Conservation (phyloP, 2,797 vertebrate genomes). For the Crypturellus tataupa region DNA sequence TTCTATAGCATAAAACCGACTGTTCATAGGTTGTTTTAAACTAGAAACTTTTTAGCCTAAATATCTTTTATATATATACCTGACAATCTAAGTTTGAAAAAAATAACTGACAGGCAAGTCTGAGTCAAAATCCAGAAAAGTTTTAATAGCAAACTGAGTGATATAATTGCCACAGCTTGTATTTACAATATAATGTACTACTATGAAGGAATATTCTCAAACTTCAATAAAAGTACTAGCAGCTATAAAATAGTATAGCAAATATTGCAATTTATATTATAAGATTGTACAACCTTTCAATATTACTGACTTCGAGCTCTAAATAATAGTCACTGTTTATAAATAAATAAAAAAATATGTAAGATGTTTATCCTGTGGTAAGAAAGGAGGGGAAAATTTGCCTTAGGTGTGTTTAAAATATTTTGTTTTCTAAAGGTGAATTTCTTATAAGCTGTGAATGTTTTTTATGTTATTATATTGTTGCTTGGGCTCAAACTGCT, state of each 20-base stretch:
- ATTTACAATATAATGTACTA: background rate
- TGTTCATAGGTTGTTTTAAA: background rate
- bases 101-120: background rate
- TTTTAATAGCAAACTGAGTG: background rate
- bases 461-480: constrained; percentile 86
- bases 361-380: background rate
- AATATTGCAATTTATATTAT: background rate
- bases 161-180: background rate
- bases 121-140: background rate
- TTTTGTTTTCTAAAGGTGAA: constrained; percentile 36
- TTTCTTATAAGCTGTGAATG: constrained; percentile 63
- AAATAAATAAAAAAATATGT: background rate
- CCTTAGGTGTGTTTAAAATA: constrained; percentile 31
- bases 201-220: background rate
- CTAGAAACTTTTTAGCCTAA: background rate
- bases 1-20: background rate
- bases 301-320: background rate
- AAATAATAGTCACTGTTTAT: background rate
- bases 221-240: background rate
- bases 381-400: background rate
- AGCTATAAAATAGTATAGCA: background rate
- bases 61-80: background rate
- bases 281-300: background rate
- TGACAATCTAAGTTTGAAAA: background rate
- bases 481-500: constrained; percentile 87